Conservation (phyloP, 1,140 invertebrate genomes). For the Pseudomyrmex gracilis region DNA sequence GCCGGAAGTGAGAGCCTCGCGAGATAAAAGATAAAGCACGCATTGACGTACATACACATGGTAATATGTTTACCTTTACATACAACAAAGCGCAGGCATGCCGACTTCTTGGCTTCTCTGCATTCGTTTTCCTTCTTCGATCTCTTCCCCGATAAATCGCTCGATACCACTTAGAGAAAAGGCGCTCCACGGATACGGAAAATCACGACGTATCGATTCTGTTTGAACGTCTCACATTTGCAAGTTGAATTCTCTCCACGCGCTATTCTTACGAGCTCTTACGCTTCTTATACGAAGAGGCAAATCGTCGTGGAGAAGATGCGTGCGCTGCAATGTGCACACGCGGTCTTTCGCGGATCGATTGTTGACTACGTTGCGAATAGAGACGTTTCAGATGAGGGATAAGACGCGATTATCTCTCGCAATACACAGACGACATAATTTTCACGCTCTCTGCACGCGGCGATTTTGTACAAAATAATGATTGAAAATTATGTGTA, state of each 20-base stretch:
- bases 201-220: conserved; percentile 45
- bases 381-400: conserved; percentile 50
- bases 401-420: conserved; percentile 33
- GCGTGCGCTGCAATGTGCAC: conserved; percentile 9
- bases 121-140: conserved; percentile 14
- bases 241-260: conserved; percentile 33
- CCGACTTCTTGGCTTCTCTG: neutral
- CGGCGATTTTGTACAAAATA: neutral
- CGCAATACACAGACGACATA: conserved; percentile 13
- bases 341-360: neutral
- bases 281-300: conserved; percentile 27
- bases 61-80: conserved; percentile 43
- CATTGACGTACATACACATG: conserved; percentile 43
- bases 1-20: conserved; percentile 41
- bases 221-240: conserved; percentile 51
- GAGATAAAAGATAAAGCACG: conserved; percentile 51
- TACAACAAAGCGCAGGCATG: conserved; percentile 3
- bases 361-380: conserved; percentile 8
- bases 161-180: conserved; percentile 20
- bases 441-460: conserved; percentile 14
- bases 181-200: conserved; percentile 2
- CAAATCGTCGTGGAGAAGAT: conserved; percentile 14
- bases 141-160: conserved; percentile 31
- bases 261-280: conserved; percentile 24
- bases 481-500: neutral